Percentiles rank a stretch among this genome's conserved stretches.
Conservation (phyloP, 2,888 invertebrate genomes). For the Aphelenchoides bicaudatus region DNA sequence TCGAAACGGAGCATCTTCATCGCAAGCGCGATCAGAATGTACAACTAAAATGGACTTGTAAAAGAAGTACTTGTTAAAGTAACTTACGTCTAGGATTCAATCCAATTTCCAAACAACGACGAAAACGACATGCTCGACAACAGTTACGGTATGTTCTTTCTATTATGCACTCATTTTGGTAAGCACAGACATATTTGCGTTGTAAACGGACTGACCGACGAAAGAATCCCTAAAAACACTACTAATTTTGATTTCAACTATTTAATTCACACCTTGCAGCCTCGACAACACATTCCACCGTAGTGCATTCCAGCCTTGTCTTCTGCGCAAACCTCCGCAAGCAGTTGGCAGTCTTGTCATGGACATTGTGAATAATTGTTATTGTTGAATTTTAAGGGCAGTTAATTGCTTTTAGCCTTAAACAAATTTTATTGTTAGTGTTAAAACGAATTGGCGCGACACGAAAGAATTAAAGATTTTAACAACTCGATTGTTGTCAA, state of each 20-base stretch:
- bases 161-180: conserved; percentile 12
- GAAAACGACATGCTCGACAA: conserved; percentile 22
- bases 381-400: too few species aligned
- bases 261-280: conserved; percentile 3
- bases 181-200: conserved; percentile 14
- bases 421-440: too few species aligned
- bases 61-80: conserved; percentile 3
- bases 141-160: conserved; percentile 23
- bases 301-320: conserved; percentile 3
- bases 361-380: too few species aligned
- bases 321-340: background rate
- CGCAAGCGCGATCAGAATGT: conserved; percentile 21
- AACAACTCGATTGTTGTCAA: too few species aligned
- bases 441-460: too few species aligned
- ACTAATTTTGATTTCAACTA: too few species aligned
- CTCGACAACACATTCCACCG: conserved; percentile 7
- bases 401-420: too few species aligned
- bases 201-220: conserved; percentile 15
- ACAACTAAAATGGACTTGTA: conserved; percentile 4
- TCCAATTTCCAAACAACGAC: conserved; percentile 1
- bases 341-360: too few species aligned
- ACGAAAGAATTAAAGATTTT: too few species aligned
- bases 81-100: conserved; percentile 10
- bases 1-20: conserved; percentile 10
- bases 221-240: conserved; percentile 13